phyloP scores from a whole-genome alignment of 2,797 vertebrate genomes.

The Smutsia temminckii region DNA sequence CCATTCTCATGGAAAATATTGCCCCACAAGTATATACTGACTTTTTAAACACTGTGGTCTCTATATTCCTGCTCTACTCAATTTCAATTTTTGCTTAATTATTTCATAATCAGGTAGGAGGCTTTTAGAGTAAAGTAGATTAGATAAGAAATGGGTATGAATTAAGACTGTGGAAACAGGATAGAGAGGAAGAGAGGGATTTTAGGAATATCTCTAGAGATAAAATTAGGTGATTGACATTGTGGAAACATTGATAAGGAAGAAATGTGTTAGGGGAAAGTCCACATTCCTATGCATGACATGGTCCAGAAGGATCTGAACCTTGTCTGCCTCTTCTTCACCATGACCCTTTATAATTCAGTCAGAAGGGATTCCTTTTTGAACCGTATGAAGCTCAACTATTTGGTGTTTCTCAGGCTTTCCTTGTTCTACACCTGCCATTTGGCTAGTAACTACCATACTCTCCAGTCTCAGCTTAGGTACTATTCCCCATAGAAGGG shows the following conservation, averaged over 20 bases:
- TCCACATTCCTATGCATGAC: neutral
- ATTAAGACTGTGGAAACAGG: neutral
- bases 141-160: neutral
- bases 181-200: neutral
- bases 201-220: neutral
- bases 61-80: neutral
- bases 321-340: neutral
- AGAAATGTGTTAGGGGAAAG: neutral
- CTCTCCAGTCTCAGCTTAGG: neutral
- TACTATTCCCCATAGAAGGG: neutral
- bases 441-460: neutral
- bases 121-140: neutral
- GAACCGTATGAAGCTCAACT: neutral
- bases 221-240: neutral
- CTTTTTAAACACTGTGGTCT: neutral
- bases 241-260: neutral
- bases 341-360: neutral
- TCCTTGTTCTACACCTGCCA: neutral
- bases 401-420: neutral
- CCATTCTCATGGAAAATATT: neutral
- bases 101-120: neutral
- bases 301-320: neutral
- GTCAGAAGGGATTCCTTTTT: neutral
- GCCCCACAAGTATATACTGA: neutral
- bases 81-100: neutral